Evolutionary conservation across 2,797 vertebrate genomes (phyloP).

Genomic region (Lateolabrax maculatus): DNA sequence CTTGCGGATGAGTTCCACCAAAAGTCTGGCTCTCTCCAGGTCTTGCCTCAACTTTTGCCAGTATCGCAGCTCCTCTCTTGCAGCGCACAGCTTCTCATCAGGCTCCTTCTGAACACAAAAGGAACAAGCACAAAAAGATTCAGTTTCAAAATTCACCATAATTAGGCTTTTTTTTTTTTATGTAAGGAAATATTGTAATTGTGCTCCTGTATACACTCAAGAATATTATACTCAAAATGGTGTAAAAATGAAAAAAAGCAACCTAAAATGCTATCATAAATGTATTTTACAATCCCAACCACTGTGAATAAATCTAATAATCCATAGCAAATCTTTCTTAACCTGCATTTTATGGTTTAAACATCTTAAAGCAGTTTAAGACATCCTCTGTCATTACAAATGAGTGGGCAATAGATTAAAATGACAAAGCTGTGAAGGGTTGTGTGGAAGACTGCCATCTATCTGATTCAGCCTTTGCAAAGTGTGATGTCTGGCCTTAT

Average conservation of each 20-base stretch:
- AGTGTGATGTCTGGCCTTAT: conserved; percentile 57
- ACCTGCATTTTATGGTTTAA: background rate
- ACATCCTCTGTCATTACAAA: background rate
- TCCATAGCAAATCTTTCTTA: background rate
- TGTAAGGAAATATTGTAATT: background rate
- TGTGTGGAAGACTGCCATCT: conserved; percentile 23
- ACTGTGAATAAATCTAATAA: background rate
- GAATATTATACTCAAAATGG: no score
- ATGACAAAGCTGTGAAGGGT: conserved; percentile 21
- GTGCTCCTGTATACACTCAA: background rate
- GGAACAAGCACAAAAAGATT: conserved; percentile 14
- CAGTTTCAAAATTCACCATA: conserved; percentile 5
- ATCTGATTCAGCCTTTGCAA: conserved; percentile 29
- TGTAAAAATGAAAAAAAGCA: background rate
- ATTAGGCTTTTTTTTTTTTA: background rate
- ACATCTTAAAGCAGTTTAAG: background rate
- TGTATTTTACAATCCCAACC: background rate
- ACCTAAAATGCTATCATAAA: background rate
- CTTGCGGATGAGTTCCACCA: conserved; percentile 94
- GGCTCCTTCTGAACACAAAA: conserved; percentile 89
- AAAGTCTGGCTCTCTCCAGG: conserved; percentile 93
- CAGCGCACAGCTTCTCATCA: conserved; percentile 92
- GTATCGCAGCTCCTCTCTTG: conserved; percentile 96
- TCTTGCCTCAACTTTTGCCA: conserved; percentile 98
- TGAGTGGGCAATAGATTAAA: background rate